Evolutionary conservation across 30 jellyfish, hydroid and myxozoan species (phyloP), one percentile per base, ranked within the genome.

Genomic region (Aurelia sp.): DNA sequence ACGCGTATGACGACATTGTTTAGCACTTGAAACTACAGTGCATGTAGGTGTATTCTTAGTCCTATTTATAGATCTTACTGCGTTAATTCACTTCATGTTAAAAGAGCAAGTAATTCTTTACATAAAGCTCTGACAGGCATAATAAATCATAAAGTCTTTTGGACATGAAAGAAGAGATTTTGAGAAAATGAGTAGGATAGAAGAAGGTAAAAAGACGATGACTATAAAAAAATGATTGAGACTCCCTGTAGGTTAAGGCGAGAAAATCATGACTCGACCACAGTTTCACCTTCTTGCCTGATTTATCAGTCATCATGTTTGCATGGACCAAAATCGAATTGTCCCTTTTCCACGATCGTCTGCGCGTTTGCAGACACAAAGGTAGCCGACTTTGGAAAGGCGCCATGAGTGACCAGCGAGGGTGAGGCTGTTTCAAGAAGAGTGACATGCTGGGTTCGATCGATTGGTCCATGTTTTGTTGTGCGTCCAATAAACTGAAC

Each of bases 161-260:
- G 55, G 16, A 8, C 30, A 19, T 13, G 72, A 8, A 19, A 61
- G 19, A n/a, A 19, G 31, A 22, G 31, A 61, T 61, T 19, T 61
- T 13, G 31, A 61, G 31, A 19, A 19, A 22, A 13, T 61, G 22
- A 61, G 72, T 19, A 22, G 72, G 24, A n/a, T 11, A 61, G 72
- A n/a, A 61, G 24, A 61, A 61, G 72, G n/a, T 19, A 22, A 61
- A 19, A 61, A 22, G 20, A 61, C 30, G 72, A n/a, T 7, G 31
- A 8, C 31, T 61, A 61, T 44, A 13, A 44, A 13, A 44, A 16
- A 44, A 44, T 44, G 35, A 59, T 19, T 41, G 59, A 55, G 67
- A 44, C 48, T 31, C 55, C 72, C 84, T 69, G 84, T 47, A 72
- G 92, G 92, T 63, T 48, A 85, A 73, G 94, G 85, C 88, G 88